Percentiles rank a stretch among this genome's conserved stretches.
Conservation (phyloP, 2,888 invertebrate genomes). For the Tiliacea citrago region DNA sequence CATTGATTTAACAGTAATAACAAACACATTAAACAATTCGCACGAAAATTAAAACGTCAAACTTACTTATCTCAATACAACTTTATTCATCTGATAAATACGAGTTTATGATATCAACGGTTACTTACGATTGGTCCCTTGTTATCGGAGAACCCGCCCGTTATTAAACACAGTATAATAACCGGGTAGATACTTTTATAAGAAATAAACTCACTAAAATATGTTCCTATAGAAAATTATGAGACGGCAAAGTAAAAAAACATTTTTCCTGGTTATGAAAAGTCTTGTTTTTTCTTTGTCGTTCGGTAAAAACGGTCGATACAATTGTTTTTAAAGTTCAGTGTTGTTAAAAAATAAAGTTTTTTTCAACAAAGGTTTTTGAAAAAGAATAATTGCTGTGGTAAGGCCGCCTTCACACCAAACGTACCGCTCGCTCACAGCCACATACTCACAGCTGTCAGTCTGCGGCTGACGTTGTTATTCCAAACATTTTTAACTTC, state of each 20-base stretch:
- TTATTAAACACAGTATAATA: constrained; percentile 58
- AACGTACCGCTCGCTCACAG: neutral
- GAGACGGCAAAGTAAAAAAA: constrained; percentile 24
- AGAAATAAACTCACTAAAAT: constrained; percentile 55
- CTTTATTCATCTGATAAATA: constrained; percentile 45
- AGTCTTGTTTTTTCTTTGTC: constrained; percentile 18
- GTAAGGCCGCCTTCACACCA: neutral
- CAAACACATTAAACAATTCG: neutral
- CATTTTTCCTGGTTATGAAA: constrained; percentile 42
- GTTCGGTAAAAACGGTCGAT: constrained; percentile 11
- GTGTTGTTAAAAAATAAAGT: too few relatives aligned
- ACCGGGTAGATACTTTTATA: constrained; percentile 43
- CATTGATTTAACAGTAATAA: neutral
- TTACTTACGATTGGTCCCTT: constrained; percentile 63
- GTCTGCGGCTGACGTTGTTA: neutral
- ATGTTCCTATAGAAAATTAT: constrained; percentile 42
- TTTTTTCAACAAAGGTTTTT: neutral
- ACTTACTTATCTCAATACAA: constrained; percentile 28
- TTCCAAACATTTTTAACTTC: neutral
- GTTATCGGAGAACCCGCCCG: constrained; percentile 57
- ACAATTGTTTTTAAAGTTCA: constrained; percentile 20
- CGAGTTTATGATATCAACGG: constrained; percentile 50
- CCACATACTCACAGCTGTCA: neutral
- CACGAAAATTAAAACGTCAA: constrained; percentile 23
- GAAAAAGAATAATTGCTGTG: neutral